Evolutionary conservation across 2,888 invertebrate genomes (phyloP).

Genomic region (Dolichomitus sp.): DNA sequence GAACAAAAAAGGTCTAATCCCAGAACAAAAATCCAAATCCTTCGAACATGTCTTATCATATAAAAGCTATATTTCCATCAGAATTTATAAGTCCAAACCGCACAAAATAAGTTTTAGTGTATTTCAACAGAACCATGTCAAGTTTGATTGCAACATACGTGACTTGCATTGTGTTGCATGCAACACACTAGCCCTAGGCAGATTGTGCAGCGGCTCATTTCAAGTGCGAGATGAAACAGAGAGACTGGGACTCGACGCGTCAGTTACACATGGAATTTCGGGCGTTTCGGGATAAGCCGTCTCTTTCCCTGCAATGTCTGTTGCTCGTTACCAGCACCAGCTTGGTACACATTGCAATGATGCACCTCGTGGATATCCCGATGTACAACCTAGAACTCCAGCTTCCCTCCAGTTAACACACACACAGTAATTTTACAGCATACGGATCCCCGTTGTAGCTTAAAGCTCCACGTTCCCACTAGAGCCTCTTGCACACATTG

Average conservation of each 20-base stretch:
- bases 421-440: not conserved
- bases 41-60: not conserved
- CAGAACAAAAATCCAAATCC: not conserved
- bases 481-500: slow-evolving; percentile 4
- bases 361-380: not conserved
- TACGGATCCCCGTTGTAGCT: not conserved
- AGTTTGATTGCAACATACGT: not conserved
- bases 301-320: slow-evolving; percentile 12
- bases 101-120: not conserved
- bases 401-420: slow-evolving; percentile 9
- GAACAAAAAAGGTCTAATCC: too few species aligned
- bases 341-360: slow-evolving; percentile 15
- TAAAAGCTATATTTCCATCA: not conserved
- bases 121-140: not conserved
- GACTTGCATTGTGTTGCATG: not conserved
- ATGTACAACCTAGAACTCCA: not conserved
- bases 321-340: slow-evolving; percentile 14
- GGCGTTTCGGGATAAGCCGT: slow-evolving; percentile 23
- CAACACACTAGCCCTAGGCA: not conserved
- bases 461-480: slow-evolving; percentile 16
- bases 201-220: slow-evolving; percentile 1
- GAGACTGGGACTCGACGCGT: slow-evolving; percentile 1
- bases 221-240: slow-evolving; percentile 1
- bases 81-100: not conserved
- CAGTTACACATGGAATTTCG: slow-evolving; percentile 18